A percentile compares a stretch with the other conserved stretches of the same genome.
These are phyloP conservation scores for Gallinago nigripennis DNA, from an alignment of 2,797 vertebrate species.

Conservation along the genomic window DNA sequence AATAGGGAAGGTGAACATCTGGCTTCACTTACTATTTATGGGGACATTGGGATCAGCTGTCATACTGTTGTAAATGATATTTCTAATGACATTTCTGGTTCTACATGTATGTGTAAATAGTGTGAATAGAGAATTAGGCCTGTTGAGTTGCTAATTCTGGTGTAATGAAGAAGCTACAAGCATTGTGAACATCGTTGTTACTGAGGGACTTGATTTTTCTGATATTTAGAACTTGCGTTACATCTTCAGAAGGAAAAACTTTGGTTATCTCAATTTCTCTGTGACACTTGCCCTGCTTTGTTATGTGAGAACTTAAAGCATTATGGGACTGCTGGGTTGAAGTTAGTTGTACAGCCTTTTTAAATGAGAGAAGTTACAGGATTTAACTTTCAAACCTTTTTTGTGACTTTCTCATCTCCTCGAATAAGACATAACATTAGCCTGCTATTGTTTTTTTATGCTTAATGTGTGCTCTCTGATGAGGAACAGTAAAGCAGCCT, in stretches of 20 bases:
- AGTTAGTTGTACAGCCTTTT: neutral
- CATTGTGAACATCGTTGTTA: neutral
- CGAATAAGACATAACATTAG: neutral
- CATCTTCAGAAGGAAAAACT: neutral
- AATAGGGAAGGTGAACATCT: neutral
- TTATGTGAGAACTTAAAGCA: neutral
- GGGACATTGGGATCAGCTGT: neutral
- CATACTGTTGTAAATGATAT: neutral
- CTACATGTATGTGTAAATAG: neutral
- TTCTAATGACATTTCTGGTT: neutral
- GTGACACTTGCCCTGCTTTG: neutral
- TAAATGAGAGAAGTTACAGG: neutral
- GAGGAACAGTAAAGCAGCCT: neutral
- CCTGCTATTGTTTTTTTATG: neutral
- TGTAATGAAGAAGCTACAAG: neutral
- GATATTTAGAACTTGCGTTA: neutral
- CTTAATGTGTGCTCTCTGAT: neutral
- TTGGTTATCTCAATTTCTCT: neutral
- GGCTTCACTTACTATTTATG: neutral
- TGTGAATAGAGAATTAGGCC: neutral
- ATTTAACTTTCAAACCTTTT: neutral
- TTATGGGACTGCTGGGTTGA: neutral
- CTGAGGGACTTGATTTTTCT: neutral
- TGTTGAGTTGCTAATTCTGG: neutral
- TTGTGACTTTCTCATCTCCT: neutral